Conservation (phyloP, 2,888 invertebrate species). For the Reticulitermes lucifugus region DNA sequence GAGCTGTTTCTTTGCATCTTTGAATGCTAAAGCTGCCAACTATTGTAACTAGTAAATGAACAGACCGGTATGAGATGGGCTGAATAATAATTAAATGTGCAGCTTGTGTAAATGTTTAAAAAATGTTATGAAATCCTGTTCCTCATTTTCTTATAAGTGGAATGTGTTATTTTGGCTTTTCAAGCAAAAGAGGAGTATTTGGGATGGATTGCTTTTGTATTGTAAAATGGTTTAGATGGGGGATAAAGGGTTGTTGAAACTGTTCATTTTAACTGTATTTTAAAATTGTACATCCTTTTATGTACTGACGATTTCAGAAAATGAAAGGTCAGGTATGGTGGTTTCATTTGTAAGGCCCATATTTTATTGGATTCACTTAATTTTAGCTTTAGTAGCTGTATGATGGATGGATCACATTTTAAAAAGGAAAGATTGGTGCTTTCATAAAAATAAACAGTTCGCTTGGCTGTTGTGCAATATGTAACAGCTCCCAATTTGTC, state of each 20-base stretch:
- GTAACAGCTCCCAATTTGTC: conserved; percentile 32
- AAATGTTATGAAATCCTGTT: not conserved
- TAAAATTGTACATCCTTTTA: conserved; percentile 11
- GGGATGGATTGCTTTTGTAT: conserved; percentile 4
- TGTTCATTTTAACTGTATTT: not conserved
- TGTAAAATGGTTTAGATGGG: conserved; percentile 7
- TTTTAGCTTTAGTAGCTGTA: conserved; percentile 14
- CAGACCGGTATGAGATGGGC: not conserved
- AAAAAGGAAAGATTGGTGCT: conserved; percentile 38
- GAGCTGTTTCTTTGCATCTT: conserved; percentile 17
- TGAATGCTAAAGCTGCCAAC: conserved; percentile 12
- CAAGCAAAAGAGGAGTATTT: not conserved
- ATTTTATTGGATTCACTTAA: not conserved
- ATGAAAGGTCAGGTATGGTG: not conserved
- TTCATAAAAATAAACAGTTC: conserved; percentile 9
- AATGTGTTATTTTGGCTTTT: conserved; percentile 17
- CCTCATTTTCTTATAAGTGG: conserved; percentile 14
- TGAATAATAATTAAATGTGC: conserved; percentile 18
- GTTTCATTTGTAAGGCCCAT: not conserved
- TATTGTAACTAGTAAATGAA: not conserved
- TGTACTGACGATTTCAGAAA: conserved; percentile 10
- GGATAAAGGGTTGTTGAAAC: not conserved
- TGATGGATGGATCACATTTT: conserved; percentile 14
- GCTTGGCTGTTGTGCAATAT: conserved; percentile 38
- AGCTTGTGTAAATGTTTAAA: conserved; percentile 20